Conservation (phyloP, 2,888 invertebrate species). For the Rhingia campestris region DNA sequence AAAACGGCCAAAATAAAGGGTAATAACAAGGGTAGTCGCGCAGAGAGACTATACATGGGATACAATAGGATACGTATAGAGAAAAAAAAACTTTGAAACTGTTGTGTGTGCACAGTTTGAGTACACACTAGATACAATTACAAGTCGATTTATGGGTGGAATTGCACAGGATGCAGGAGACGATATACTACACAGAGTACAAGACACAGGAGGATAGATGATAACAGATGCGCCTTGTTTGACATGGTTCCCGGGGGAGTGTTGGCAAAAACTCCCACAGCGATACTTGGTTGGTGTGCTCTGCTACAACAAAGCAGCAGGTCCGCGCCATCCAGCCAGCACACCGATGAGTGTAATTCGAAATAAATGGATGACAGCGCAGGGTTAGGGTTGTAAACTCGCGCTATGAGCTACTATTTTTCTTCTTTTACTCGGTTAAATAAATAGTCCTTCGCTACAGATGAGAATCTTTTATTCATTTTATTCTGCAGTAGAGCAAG, state of each 20-base stretch:
- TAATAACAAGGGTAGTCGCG: constrained; percentile 53
- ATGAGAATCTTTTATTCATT: constrained; percentile 65
- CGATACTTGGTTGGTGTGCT: constrained; percentile 63
- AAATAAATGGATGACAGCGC: constrained; percentile 68
- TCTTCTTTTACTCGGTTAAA: constrained; percentile 57
- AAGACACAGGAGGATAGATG: constrained; percentile 68
- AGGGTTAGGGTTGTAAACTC: constrained; percentile 28
- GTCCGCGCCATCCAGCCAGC: constrained; percentile 16
- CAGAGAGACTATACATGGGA: not conserved
- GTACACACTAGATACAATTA: constrained; percentile 76
- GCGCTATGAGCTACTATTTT: constrained; percentile 52
- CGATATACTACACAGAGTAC: constrained; percentile 14
- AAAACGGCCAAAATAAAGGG: constrained; percentile 73
- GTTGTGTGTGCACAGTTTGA: constrained; percentile 70
- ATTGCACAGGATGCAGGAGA: constrained; percentile 46
- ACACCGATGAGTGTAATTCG: constrained; percentile 70
- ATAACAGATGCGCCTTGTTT: constrained; percentile 77
- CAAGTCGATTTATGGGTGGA: constrained; percentile 74
- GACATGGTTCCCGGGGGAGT: constrained; percentile 76
- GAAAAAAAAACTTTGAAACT: constrained; percentile 67
- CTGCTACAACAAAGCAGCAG: constrained; percentile 39
- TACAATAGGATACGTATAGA: too few species aligned
- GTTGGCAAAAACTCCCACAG: constrained; percentile 76
- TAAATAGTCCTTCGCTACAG: constrained; percentile 58
- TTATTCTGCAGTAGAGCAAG: not conserved